These are phyloP conservation scores for Schlechtendalia chinensis DNA, from an alignment of 1,140 invertebrate genomes.

Conservation along the genomic window DNA sequence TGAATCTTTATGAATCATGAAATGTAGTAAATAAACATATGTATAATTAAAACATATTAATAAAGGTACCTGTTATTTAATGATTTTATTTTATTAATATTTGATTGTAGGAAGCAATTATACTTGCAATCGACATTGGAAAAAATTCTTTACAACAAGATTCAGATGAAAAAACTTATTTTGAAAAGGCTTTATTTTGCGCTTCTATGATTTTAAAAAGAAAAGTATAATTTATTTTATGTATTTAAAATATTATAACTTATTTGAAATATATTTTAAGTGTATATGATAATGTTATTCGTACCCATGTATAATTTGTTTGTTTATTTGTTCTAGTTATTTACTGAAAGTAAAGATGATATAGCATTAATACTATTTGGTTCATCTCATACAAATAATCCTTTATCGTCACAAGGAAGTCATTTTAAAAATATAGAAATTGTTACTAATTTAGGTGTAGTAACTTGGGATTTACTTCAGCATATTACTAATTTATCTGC, in stretches of 20 bases:
- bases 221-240: constrained; percentile 11
- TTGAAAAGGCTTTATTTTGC: constrained; percentile 11
- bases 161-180: constrained; percentile 17
- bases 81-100: not conserved
- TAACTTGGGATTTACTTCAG: constrained; percentile 12
- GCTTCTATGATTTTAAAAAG: constrained; percentile 28
- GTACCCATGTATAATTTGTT: not conserved
- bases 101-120: constrained; percentile 18
- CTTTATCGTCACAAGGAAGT: not conserved
- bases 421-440: constrained; percentile 23
- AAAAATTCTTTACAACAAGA: constrained; percentile 17
- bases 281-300: not conserved
- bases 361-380: constrained; percentile 36
- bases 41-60: too few species aligned
- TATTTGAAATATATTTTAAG: not conserved
- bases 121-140: constrained; percentile 26
- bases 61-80: not conserved
- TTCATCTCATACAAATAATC: constrained; percentile 33
- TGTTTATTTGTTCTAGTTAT: not conserved
- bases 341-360: constrained; percentile 27
- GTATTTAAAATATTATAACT: too few species aligned
- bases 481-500: not conserved
- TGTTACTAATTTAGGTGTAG: not conserved
- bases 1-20: too few species aligned
- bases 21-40: too few species aligned